A percentile compares a stretch with the other conserved stretches of the same genome.
Evolutionary conservation across 2,797 vertebrate species (phyloP).

Genomic region (Octomys mimax): DNA sequence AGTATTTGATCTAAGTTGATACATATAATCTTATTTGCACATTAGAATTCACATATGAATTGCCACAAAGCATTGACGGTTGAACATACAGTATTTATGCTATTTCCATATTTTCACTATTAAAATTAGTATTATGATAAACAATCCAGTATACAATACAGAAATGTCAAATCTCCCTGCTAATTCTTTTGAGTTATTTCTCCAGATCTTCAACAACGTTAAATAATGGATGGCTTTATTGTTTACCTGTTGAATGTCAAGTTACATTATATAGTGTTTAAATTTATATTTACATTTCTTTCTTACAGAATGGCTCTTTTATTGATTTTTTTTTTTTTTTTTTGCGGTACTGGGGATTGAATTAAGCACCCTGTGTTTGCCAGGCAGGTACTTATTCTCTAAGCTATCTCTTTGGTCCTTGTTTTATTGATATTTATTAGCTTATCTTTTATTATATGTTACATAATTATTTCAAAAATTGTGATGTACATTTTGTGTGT

Average conservation of each 20-base stretch:
- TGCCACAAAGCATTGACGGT: not conserved
- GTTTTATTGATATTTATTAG: too few relatives aligned
- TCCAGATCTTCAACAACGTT: not conserved
- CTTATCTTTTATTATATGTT: not conserved
- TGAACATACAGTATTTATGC: not conserved
- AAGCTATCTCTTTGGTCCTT: too few relatives aligned
- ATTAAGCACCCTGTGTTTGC: too few relatives aligned
- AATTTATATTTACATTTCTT: constrained; percentile 31
- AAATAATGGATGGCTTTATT: not conserved
- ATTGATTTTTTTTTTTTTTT: not conserved
- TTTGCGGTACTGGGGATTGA: too few relatives aligned
- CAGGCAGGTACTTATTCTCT: too few relatives aligned
- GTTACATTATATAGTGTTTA: not conserved
- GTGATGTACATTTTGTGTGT: not conserved
- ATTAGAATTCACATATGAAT: not conserved
- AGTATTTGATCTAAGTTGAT: not conserved
- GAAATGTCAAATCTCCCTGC: not conserved
- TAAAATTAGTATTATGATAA: not conserved
- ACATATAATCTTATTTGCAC: not conserved
- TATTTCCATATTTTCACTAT: constrained; percentile 27
- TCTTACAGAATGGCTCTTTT: constrained; percentile 12
- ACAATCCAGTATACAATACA: not conserved
- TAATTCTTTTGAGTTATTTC: constrained; percentile 6
- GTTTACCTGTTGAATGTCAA: not conserved
- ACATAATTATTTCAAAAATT: constrained; percentile 7